Conservation (phyloP, 1,140 invertebrate species). For the Mamestra configurata region DNA sequence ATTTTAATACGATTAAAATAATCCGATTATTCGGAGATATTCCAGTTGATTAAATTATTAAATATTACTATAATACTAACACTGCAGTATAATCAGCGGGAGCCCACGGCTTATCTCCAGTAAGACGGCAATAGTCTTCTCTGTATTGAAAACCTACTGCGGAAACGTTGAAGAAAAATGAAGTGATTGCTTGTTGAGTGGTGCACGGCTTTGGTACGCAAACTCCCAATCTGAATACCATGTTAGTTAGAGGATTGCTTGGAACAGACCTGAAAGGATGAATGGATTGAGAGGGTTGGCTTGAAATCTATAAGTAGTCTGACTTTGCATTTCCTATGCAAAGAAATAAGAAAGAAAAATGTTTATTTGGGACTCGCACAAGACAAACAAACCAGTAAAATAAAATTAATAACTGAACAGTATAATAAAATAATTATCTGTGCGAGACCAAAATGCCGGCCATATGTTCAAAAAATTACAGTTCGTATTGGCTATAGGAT, state of each 20-base stretch:
- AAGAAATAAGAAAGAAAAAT: not conserved
- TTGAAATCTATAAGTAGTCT: not conserved
- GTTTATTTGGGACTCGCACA: too few species aligned
- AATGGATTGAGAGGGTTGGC: not conserved
- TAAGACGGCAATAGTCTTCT: constrained; percentile 69
- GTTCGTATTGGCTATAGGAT: too few species aligned
- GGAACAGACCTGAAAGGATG: constrained; percentile 32
- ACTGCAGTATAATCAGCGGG: constrained; percentile 63
- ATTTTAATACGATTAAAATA: constrained; percentile 26
- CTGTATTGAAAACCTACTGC: constrained; percentile 63
- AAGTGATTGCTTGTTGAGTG: constrained; percentile 58
- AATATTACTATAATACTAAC: constrained; percentile 64
- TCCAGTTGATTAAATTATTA: not conserved
- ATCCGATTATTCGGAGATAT: not conserved
- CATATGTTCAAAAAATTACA: too few species aligned
- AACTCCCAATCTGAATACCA: constrained; percentile 64
- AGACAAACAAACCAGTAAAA: too few species aligned
- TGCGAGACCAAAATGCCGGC: too few species aligned
- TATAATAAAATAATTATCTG: too few species aligned
- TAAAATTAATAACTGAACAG: too few species aligned
- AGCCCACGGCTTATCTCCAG: constrained; percentile 72
- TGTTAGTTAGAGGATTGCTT: constrained; percentile 42
- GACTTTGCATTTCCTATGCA: not conserved
- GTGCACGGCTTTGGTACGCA: constrained; percentile 69
- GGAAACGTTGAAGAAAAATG: constrained; percentile 55